Evolutionary conservation across 2,113 vertebrate species (phyloP), one percentile per base, ranked within the genome.

Genomic region (Nyctibius bracteatus): DNA sequence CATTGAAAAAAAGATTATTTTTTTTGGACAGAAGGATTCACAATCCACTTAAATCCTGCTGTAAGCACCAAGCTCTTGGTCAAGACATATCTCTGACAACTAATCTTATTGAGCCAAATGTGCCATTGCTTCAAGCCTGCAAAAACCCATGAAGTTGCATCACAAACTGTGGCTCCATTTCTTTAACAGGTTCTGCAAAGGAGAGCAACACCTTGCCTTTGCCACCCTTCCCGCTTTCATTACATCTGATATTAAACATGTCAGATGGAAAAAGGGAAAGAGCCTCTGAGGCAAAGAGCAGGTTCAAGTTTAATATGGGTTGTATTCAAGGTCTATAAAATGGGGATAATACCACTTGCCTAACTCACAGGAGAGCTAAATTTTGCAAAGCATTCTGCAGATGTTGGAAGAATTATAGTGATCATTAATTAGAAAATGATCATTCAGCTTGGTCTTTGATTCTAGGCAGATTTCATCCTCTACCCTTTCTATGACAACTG

Each of bases 351-450:
- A 51, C 4, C 51, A 24, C 33, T 77, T 85, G 47, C 35, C 39
- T 78, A 54, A 70, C 35, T 55, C 71, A 44, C 37, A 54, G 58
- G 52, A 81, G 44, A 86, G 31, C 27, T 81, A 3, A 93, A 71
- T 35, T 79, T 91, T 94, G 12, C 54, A 84, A 77, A 91, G 55
- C 6, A 1, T 75, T 96, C 85, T 86, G 57, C 71, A 63, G 46
- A 67, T 74, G 78, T 73, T 87, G 51, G 59, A 87, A 65, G 66
- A 92, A 88, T 92, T 86, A 59, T 70, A 75, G 85, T 62, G 84
- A 78, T 90, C 28, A 24, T 83, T 96, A 75, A 97, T 96, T 97
- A 94, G 81, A 97, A 97, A 94, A 91, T 43, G 66, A 83, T 90
- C 93, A 87, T 92, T 96, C 86, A 86, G 55, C 41, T 88, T 46